Conservation (phyloP, 1,140 invertebrate genomes). For the Drosophila orena region DNA sequence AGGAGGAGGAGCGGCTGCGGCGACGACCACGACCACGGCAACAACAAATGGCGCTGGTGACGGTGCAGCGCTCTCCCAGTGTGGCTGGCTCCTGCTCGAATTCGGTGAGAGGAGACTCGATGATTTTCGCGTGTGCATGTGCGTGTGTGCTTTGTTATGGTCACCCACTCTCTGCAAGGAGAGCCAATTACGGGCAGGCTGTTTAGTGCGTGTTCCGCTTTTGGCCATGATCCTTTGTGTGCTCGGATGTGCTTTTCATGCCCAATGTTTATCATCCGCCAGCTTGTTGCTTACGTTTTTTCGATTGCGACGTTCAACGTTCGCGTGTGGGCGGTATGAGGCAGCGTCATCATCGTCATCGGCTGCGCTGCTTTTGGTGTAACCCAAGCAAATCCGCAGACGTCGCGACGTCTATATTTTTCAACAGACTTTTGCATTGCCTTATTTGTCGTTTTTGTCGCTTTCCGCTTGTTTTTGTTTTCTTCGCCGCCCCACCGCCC, state of each 20-base stretch:
- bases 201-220: conserved; percentile 68
- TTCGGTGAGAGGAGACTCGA: conserved; percentile 67
- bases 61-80: conserved; percentile 89
- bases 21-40: conserved; percentile 20
- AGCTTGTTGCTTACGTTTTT: conserved; percentile 31
- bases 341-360: conserved; percentile 43
- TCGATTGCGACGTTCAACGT: conserved; percentile 4
- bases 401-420: conserved; percentile 72
- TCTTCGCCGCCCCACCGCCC: conserved; percentile 43
- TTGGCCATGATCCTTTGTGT: conserved; percentile 71
- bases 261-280: conserved; percentile 33
- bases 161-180: conserved; percentile 12
- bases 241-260: conserved; percentile 4
- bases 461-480: conserved; percentile 44
- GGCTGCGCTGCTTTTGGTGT: conserved; percentile 57
- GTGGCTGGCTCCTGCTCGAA: conserved; percentile 88
- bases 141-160: conserved; percentile 69
- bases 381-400: conserved; percentile 79
- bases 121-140: conserved; percentile 20
- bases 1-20: conserved; percentile 20
- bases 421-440: conserved; percentile 79
- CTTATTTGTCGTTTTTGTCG: conserved; percentile 78
- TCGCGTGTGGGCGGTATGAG: conserved; percentile 63
- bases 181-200: conserved; percentile 25
- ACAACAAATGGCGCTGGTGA: conserved; percentile 88